Conservation (phyloP, 2,113 vertebrate species). For the Cyanoderma ruficeps region DNA sequence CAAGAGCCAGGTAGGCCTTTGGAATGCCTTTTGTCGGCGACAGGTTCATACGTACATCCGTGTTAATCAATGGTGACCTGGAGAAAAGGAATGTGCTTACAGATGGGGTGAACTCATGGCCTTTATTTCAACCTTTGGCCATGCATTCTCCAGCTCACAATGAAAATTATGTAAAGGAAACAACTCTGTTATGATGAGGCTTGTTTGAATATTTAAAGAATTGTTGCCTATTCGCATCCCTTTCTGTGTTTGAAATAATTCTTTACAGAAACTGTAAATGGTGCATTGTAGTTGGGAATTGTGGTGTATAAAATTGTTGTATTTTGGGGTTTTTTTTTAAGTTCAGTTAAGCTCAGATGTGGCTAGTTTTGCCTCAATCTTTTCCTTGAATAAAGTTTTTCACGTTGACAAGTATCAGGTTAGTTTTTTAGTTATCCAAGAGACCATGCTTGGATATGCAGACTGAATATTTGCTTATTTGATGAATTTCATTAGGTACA, state of each 20-base stretch:
- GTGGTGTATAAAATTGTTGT: not conserved
- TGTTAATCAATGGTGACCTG: not conserved
- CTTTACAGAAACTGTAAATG: not conserved
- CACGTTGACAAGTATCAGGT: not conserved
- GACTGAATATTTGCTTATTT: not conserved
- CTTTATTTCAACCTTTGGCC: not conserved
- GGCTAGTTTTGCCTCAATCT: not conserved
- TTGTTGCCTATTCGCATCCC: not conserved
- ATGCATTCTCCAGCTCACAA: accelerated
- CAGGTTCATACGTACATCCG: accelerated
- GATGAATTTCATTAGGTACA: not conserved
- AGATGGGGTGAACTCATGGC: not conserved
- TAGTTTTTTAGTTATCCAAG: not conserved
- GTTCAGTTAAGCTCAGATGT: not conserved
- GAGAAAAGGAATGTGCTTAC: not conserved
- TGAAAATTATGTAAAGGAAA: not conserved
- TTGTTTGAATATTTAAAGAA: not conserved
- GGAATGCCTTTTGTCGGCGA: not conserved
- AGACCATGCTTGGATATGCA: not conserved
- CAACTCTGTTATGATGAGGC: accelerated
- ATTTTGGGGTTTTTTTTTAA: not conserved
- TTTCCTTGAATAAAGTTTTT: not conserved
- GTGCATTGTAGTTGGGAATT: not conserved
- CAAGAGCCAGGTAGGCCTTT: not conserved
- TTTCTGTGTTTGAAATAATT: not conserved